Conservation (phyloP, 1,140 invertebrate species). For the Gerris buenoi region DNA sequence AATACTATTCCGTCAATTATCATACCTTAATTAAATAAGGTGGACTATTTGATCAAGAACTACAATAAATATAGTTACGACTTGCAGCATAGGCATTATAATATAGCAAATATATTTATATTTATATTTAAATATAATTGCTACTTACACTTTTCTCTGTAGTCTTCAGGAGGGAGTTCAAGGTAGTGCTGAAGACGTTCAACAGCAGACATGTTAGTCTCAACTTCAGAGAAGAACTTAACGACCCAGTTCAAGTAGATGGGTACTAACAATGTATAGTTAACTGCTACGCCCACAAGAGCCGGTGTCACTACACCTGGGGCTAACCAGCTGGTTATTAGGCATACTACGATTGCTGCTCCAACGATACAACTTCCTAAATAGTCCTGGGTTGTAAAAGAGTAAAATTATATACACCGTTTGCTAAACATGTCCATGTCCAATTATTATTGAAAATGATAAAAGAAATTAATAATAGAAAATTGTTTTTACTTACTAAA, state of each 20-base stretch:
- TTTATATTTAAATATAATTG: background rate
- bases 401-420: background rate
- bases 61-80: background rate
- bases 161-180: conserved; percentile 39
- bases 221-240: conserved; percentile 59
- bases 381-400: conserved; percentile 49
- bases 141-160: conserved; percentile 23
- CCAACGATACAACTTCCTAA: conserved; percentile 62
- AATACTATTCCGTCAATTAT: no score
- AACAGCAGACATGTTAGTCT: conserved; percentile 62
- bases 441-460: no score
- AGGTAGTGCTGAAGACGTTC: conserved; percentile 50
- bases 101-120: background rate
- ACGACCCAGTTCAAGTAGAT: conserved; percentile 70
- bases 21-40: background rate
- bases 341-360: conserved; percentile 46
- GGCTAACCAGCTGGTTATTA: conserved; percentile 37
- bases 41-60: background rate
- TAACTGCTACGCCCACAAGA: conserved; percentile 53
- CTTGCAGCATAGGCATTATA: background rate
- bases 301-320: conserved; percentile 40
- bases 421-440: no score
- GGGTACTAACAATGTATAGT: conserved; percentile 63
- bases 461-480: no score
- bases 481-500: conserved; percentile 41